A percentile compares a stretch with the other conserved stretches of the same genome.
These are phyloP conservation scores for Chymomyza costata DNA, from an alignment of 1,140 invertebrate genomes.

Conservation along the genomic window DNA sequence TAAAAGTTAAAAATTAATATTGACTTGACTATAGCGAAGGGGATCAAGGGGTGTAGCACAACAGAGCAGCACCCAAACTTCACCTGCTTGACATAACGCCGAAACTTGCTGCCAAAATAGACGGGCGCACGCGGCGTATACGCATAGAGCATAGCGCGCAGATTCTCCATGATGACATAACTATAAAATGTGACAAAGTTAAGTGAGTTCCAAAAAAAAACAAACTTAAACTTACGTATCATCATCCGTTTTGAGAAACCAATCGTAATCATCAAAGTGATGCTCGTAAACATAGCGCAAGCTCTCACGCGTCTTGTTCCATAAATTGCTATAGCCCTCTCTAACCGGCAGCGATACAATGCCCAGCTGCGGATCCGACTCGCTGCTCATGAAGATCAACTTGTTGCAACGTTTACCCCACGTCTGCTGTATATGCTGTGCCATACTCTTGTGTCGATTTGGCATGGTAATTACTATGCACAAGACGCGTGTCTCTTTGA, in stretches of 20 bases:
- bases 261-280: conserved; percentile 88
- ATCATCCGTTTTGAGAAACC: conserved; percentile 96
- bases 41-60: no score
- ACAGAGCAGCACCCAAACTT: no score
- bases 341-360: conserved; percentile 82
- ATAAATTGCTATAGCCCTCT: conserved; percentile 91
- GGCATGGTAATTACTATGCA: conserved; percentile 38
- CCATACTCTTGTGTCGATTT: conserved; percentile 2
- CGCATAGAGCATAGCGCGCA: conserved; percentile 88
- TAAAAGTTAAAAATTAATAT: no score
- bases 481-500: conserved; percentile 29
- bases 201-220: no score
- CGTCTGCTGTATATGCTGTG: conserved; percentile 84
- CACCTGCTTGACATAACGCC: conserved; percentile 77
- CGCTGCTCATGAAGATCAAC: conserved; percentile 90
- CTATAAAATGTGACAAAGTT: no score
- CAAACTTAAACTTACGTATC: no score
- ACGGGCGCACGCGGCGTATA: conserved; percentile 82
- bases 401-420: conserved; percentile 97
- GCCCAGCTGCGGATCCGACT: conserved; percentile 80
- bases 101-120: conserved; percentile 92
- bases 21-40: no score
- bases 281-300: conserved; percentile 91
- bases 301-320: conserved; percentile 95
- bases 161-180: conserved; percentile 94